Conservation (phyloP, 1,140 invertebrate species). For the Drosophila nasuta region DNA sequence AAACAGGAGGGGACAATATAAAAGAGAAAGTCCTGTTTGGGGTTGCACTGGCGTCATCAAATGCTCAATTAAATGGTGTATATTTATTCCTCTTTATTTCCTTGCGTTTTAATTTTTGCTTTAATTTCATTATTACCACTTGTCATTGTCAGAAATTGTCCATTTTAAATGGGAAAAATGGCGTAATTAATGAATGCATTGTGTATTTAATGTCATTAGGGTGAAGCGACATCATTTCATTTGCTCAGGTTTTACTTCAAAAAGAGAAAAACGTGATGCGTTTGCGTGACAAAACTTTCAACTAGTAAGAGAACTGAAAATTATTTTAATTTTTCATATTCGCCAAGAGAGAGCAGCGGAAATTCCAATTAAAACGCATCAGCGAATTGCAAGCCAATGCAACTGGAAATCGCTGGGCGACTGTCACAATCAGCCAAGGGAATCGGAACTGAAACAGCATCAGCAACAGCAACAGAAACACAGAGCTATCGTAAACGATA, state of each 20-base stretch:
- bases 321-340: slow-evolving; percentile 77
- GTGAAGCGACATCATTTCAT: not conserved
- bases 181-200: slow-evolving; percentile 57
- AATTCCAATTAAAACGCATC: slow-evolving; percentile 83
- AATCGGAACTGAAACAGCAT: slow-evolving; percentile 31
- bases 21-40: slow-evolving; percentile 24
- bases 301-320: slow-evolving; percentile 45
- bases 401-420: slow-evolving; percentile 10
- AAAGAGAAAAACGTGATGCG: slow-evolving; percentile 7
- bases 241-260: not conserved
- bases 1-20: slow-evolving; percentile 14
- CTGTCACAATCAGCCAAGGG: slow-evolving; percentile 23
- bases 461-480: slow-evolving; percentile 18
- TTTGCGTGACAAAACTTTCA: slow-evolving; percentile 56
- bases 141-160: slow-evolving; percentile 48
- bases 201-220: slow-evolving; percentile 51
- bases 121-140: slow-evolving; percentile 67
- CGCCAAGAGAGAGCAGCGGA: slow-evolving; percentile 58
- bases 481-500: slow-evolving; percentile 23
- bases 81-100: not conserved
- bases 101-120: slow-evolving; percentile 7
- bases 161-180: slow-evolving; percentile 13
- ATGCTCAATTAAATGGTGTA: slow-evolving; percentile 72
- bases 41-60: slow-evolving; percentile 51
- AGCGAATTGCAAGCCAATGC: slow-evolving; percentile 49